Evolutionary conservation across 2,888 invertebrate species (phyloP).

Genomic region (Sepioteuthis lessoniana): DNA sequence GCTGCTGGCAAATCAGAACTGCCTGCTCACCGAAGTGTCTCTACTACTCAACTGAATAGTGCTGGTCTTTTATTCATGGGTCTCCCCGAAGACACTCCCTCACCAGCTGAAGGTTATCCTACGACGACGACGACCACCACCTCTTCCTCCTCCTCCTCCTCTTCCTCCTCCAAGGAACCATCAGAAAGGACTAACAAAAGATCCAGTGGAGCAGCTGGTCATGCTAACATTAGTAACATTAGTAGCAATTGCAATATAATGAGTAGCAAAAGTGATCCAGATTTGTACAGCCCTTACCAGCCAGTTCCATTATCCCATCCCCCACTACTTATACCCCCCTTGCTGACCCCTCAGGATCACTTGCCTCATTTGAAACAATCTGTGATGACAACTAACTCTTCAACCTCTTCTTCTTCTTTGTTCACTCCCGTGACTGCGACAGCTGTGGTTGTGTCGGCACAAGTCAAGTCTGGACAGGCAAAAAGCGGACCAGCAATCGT

Average conservation of each 20-base stretch:
- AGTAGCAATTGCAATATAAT: neutral
- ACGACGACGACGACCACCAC: neutral
- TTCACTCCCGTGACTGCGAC: neutral
- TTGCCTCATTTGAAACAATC: neutral
- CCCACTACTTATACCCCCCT: neutral
- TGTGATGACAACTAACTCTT: slow-evolving; percentile 24
- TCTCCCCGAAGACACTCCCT: neutral
- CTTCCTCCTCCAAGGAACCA: neutral
- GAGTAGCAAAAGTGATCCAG: slow-evolving; percentile 43
- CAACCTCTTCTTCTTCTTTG: neutral
- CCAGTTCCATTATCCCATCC: neutral
- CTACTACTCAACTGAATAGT: slow-evolving; percentile 9
- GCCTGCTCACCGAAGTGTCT: neutral
- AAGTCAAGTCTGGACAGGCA: neutral
- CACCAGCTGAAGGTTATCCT: neutral
- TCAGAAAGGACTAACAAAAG: neutral
- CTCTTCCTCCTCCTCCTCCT: neutral
- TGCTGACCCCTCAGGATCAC: neutral
- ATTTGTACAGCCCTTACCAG: slow-evolving; percentile 20
- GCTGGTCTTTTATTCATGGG: slow-evolving; percentile 40
- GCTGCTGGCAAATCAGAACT: neutral
- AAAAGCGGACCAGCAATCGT: neutral
- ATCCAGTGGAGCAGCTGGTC: neutral
- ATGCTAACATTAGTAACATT: neutral
- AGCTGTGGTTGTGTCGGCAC: neutral